These are phyloP conservation scores for Falco columbarius DNA, from an alignment of 2,797 vertebrate species.

Conservation along the genomic window DNA sequence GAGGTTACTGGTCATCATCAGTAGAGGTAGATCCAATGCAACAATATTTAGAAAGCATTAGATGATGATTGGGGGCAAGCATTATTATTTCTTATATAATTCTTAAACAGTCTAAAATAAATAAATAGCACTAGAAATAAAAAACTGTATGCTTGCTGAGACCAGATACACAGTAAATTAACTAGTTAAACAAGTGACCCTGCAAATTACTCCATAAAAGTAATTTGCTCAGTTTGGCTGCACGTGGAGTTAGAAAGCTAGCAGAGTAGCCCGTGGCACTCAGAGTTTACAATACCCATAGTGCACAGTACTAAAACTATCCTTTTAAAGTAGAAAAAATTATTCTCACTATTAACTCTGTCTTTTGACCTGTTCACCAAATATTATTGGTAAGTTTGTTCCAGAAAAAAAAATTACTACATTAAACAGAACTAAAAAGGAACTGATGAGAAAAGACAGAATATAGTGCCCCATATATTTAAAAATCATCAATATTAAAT, in stretches of 20 bases:
- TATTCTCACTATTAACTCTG: neutral
- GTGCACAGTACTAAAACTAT: neutral
- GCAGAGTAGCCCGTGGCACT: neutral
- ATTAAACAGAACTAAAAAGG: neutral
- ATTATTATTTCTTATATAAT: neutral
- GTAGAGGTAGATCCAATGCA: neutral
- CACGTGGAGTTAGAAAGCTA: neutral
- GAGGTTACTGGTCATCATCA: neutral
- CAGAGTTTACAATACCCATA: neutral
- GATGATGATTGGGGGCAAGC: neutral
- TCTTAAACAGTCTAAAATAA: neutral
- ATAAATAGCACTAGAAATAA: neutral
- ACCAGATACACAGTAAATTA: neutral
- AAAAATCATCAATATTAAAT: neutral
- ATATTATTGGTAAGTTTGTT: neutral
- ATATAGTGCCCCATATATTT: fast-evolving
- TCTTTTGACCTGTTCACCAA: neutral
- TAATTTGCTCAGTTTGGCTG: neutral
- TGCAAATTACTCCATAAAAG: neutral
- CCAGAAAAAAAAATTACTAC: neutral
- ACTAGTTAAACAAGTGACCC: neutral
- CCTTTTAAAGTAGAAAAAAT: neutral
- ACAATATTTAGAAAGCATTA: neutral
- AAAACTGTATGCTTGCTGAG: neutral
- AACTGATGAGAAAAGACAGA: neutral